These are phyloP conservation scores for Hypocryptadius cinnamomeus DNA, from an alignment of 2,113 vertebrate genomes.

Conservation along the genomic window DNA sequence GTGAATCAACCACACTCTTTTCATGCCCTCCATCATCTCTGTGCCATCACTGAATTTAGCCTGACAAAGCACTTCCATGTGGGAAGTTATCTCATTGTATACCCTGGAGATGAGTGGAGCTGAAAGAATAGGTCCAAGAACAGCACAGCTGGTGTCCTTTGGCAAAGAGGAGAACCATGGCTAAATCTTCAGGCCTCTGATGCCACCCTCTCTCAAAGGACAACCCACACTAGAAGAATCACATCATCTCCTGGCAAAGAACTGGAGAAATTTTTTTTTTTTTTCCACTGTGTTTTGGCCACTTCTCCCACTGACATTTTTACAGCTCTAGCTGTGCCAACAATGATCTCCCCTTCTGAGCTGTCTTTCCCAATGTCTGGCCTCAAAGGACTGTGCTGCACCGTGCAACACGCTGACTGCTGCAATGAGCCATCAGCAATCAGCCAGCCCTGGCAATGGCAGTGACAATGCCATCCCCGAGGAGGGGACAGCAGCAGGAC, in stretches of 20 bases:
- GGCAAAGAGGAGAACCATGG: neutral
- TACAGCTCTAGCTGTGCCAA: neutral
- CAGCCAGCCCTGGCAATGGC: neutral
- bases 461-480: neutral
- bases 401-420: fast-evolving
- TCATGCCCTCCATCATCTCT: neutral
- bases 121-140: neutral
- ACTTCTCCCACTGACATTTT: neutral
- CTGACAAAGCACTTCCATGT: neutral
- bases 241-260: neutral
- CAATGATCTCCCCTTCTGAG: fast-evolving
- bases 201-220: neutral
- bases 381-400: fast-evolving
- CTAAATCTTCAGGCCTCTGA: neutral
- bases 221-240: neutral
- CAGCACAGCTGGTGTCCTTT: neutral
- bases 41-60: neutral
- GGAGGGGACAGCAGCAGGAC: neutral
- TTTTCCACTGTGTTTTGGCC: neutral
- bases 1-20: neutral
- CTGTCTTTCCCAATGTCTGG: neutral
- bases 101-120: neutral
- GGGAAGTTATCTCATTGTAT: neutral
- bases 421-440: neutral
- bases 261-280: neutral